Conservation (phyloP, 2,797 vertebrate species). For the Sebastes nivosus region DNA sequence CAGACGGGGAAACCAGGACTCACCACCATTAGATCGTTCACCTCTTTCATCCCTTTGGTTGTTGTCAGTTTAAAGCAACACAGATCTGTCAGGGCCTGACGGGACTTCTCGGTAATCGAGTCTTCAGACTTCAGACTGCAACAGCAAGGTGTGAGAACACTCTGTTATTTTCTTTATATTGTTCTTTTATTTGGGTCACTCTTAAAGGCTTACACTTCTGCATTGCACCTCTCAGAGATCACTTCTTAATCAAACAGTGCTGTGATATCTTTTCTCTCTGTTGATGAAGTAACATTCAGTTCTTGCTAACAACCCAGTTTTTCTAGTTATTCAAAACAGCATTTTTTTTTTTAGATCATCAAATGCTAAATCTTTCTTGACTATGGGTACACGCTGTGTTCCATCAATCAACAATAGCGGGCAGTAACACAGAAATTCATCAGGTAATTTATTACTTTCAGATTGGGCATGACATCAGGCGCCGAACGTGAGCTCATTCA, state of each 20-base stretch:
- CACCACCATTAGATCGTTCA: not conserved
- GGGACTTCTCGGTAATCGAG: not conserved
- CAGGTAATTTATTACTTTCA: slow-evolving; percentile 33
- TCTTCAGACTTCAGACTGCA: not conserved
- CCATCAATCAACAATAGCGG: not conserved
- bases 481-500: not conserved
- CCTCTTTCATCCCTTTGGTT: not conserved
- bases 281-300: not conserved
- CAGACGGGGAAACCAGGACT: not conserved
- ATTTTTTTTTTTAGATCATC: not conserved
- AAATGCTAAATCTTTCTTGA: not conserved
- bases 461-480: slow-evolving; percentile 15
- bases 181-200: not conserved
- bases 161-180: no score
- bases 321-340: not conserved
- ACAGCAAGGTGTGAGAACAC: not conserved
- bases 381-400: not conserved
- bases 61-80: not conserved
- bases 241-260: not conserved
- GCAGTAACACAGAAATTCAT: slow-evolving; percentile 5
- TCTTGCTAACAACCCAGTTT: not conserved
- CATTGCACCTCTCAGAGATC: not conserved
- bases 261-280: not conserved
- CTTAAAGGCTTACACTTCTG: not conserved
- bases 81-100: not conserved